Evolutionary conservation across 92 coral and sea anemone genomes (phyloP).

Genomic region (Porites lobata): DNA sequence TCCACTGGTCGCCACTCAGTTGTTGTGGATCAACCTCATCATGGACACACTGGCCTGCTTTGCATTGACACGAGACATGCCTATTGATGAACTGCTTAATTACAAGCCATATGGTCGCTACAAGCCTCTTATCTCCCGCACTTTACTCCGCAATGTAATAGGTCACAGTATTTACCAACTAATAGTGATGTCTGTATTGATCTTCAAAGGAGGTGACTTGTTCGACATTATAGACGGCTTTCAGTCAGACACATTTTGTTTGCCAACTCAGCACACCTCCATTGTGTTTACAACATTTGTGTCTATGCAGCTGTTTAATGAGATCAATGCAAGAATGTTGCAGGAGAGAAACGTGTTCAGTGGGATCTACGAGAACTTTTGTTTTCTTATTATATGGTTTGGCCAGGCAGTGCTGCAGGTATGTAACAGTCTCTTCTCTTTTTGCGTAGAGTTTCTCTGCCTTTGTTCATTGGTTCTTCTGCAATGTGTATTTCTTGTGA

Average conservation of each 20-base stretch:
- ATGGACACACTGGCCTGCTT: slow-evolving; percentile 93
- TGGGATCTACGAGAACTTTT: slow-evolving; percentile 75
- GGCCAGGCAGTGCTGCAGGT: slow-evolving; percentile 83
- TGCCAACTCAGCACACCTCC: slow-evolving; percentile 82
- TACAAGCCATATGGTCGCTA: slow-evolving; percentile 87
- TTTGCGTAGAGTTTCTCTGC: too few species aligned
- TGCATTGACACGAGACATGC: slow-evolving; percentile 85
- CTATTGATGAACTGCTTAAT: slow-evolving; percentile 75
- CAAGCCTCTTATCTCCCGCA: slow-evolving; percentile 87
- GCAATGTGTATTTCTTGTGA: too few species aligned
- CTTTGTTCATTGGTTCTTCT: too few species aligned
- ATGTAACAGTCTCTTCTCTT: neutral
- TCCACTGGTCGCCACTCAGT: slow-evolving; percentile 89
- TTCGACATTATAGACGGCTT: slow-evolving; percentile 85
- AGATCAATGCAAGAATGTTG: slow-evolving; percentile 85
- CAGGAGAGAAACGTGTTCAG: slow-evolving; percentile 87
- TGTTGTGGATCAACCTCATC: slow-evolving; percentile 88
- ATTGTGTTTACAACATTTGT: slow-evolving; percentile 91
- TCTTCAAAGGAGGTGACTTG: slow-evolving; percentile 79
- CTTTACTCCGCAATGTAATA: slow-evolving; percentile 86
- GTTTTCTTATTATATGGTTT: slow-evolving; percentile 77
- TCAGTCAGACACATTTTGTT: slow-evolving; percentile 62
- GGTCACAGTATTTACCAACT: slow-evolving; percentile 87
- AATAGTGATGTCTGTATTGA: slow-evolving; percentile 75
- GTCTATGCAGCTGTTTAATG: slow-evolving; percentile 89